phyloP scores from a whole-genome alignment of 2,797 vertebrate species.

The Acanthornis magna region DNA sequence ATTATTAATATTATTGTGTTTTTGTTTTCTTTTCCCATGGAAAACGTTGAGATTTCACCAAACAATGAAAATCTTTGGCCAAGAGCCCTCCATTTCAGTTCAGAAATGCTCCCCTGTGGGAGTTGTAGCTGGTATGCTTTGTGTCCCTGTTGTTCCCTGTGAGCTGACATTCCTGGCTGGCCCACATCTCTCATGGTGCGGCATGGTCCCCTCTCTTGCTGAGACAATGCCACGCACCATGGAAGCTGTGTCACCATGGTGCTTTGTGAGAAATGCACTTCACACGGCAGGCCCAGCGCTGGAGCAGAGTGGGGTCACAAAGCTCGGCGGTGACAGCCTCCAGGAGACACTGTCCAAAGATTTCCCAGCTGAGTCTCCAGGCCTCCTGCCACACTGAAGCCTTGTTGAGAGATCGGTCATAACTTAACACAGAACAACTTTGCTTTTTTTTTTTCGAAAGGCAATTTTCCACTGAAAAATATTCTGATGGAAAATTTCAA shows the following conservation, averaged over 20 bases:
- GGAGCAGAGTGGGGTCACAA: neutral
- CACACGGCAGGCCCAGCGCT: neutral
- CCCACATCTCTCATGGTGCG: slow-evolving; percentile 18
- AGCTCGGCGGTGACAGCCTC: neutral
- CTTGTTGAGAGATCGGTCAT: neutral
- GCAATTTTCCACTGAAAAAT: slow-evolving; percentile 45
- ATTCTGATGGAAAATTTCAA: slow-evolving; percentile 50
- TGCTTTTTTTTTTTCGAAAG: neutral
- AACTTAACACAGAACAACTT: neutral
- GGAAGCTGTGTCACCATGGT: neutral
- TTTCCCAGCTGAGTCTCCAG: slow-evolving; percentile 9
- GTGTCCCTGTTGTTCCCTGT: slow-evolving; percentile 23
- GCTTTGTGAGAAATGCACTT: neutral
- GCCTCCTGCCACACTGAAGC: slow-evolving; percentile 1
- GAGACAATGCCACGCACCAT: neutral
- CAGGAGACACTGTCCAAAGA: neutral
- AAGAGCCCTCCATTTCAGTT: slow-evolving; percentile 45
- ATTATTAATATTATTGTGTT: neutral
- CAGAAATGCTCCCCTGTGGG: slow-evolving; percentile 7
- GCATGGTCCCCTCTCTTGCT: slow-evolving; percentile 9
- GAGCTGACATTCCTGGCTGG: slow-evolving; percentile 55
- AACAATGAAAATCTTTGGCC: slow-evolving; percentile 61
- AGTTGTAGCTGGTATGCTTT: slow-evolving; percentile 57
- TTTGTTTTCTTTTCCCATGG: slow-evolving; percentile 48
- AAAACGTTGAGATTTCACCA: slow-evolving; percentile 59